Evolutionary conservation across 2,888 invertebrate genomes (phyloP).

Genomic region (Lepetodrilus schrolli): DNA sequence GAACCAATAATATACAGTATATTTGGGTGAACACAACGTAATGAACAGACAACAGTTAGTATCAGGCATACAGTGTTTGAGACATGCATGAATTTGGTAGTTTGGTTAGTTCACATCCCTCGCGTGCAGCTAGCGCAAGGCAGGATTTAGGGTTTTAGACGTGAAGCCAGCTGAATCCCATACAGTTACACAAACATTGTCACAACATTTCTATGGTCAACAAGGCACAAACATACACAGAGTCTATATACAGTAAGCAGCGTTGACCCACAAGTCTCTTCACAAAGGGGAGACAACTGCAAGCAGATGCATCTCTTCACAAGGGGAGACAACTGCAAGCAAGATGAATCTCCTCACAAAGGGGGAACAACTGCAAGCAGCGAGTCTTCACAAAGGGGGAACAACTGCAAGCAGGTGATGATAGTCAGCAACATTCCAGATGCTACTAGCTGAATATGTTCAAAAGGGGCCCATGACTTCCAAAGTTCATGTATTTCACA

Average conservation of each 20-base stretch:
- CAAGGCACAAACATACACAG: conserved; percentile 17
- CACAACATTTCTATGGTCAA: neutral
- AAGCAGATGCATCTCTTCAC: neutral
- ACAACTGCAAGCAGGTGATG: too few species aligned
- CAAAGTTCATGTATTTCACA: neutral
- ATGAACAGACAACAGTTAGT: neutral
- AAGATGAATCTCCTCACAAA: too few species aligned
- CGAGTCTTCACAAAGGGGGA: too few species aligned
- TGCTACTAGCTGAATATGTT: too few species aligned
- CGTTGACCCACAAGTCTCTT: neutral
- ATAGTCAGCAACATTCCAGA: too few species aligned
- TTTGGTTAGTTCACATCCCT: neutral
- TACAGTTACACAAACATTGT: neutral
- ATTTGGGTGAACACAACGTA: neutral
- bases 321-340: neutral
- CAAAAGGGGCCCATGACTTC: too few species aligned
- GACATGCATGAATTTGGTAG: neutral
- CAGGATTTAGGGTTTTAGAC: neutral
- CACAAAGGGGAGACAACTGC: neutral
- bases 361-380: too few species aligned
- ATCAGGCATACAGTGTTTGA: neutral
- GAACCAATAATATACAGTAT: neutral
- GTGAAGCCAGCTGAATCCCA: neutral
- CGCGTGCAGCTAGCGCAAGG: neutral
- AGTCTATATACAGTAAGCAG: neutral